Conservation (phyloP, 2,888 invertebrate species). For the Matsumyia berberina region DNA sequence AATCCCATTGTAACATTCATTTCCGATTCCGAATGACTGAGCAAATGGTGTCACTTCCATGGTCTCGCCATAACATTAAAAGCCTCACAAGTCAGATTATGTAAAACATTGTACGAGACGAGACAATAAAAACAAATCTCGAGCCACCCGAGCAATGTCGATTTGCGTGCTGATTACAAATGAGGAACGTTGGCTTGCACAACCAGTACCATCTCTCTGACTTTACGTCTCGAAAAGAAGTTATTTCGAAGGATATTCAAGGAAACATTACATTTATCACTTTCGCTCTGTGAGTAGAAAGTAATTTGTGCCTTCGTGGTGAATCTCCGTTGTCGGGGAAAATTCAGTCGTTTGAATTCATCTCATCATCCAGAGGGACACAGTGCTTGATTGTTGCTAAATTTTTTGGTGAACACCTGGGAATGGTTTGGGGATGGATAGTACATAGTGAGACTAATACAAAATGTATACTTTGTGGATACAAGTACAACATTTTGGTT, state of each 20-base stretch:
- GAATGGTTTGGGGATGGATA: background rate
- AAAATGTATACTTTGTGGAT: too few relatives aligned
- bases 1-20: conserved; percentile 27
- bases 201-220: background rate
- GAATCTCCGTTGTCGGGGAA: conserved; percentile 5
- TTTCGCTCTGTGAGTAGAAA: conserved; percentile 9
- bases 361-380: conserved; percentile 15
- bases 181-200: conserved; percentile 20
- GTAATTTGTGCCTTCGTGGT: conserved; percentile 17
- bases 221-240: conserved; percentile 18
- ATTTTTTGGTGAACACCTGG: conserved; percentile 7
- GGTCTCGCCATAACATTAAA: conserved; percentile 21
- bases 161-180: conserved; percentile 48
- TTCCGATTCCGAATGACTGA: conserved; percentile 33
- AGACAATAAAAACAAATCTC: conserved; percentile 53
- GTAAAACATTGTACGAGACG: conserved; percentile 53
- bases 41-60: conserved; percentile 31
- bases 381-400: conserved; percentile 13
- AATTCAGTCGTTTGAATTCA: conserved; percentile 49
- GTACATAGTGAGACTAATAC: background rate
- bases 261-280: conserved; percentile 54
- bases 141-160: conserved; percentile 19
- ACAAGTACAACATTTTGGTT: too few relatives aligned
- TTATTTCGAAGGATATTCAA: conserved; percentile 31
- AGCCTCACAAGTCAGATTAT: conserved; percentile 40